These are phyloP conservation scores for Sturmia bella DNA, from an alignment of 2,888 invertebrate genomes.

Conservation along the genomic window DNA sequence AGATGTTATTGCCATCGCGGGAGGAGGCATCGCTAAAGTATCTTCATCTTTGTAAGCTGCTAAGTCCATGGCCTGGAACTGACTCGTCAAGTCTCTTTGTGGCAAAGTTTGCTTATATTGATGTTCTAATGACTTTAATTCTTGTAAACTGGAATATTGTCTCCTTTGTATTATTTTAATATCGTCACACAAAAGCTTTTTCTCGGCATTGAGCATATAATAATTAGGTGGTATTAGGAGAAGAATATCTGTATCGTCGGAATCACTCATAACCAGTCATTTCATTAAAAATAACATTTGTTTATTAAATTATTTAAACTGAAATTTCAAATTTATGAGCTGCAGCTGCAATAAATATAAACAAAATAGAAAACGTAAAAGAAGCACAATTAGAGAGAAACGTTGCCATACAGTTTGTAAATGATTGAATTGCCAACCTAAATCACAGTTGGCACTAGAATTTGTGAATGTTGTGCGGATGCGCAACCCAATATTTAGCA, in stretches of 20 bases:
- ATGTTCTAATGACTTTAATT: conserved; percentile 25
- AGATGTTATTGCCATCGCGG: conserved; percentile 52
- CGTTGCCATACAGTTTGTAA: background rate
- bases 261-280: conserved; percentile 84
- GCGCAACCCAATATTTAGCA: no score
- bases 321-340: background rate
- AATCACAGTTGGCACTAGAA: no score
- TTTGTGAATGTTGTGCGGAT: no score
- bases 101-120: conserved; percentile 5
- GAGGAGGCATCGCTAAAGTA: background rate
- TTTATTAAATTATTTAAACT: background rate
- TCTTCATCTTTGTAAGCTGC: conserved; percentile 6
- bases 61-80: conserved; percentile 49
- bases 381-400: no score
- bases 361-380: background rate
- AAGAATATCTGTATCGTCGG: conserved; percentile 92
- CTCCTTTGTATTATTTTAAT: conserved; percentile 26
- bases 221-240: conserved; percentile 90
- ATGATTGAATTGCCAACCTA: no score
- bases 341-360: background rate
- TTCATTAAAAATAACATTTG: no score
- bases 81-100: conserved; percentile 15
- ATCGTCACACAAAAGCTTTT: conserved; percentile 74
- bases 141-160: conserved; percentile 45
- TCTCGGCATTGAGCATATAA: conserved; percentile 83